Evolutionary conservation across 2,888 invertebrate genomes (phyloP), one percentile per base, ranked within the genome.

Genomic region (Psococerastis gibbosa): DNA sequence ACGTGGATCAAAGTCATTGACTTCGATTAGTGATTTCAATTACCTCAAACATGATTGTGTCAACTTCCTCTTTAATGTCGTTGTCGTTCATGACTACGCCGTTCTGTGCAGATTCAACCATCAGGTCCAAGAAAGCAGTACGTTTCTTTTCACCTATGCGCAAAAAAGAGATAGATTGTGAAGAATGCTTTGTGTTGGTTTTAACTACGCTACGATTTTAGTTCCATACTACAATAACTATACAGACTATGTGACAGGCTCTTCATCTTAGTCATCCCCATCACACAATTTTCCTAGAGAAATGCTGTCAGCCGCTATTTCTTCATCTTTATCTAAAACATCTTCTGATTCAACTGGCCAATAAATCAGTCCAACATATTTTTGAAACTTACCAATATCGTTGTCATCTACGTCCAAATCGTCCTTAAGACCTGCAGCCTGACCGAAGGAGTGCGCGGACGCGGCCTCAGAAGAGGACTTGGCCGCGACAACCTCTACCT

Each of bases 41-140:
- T 57, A 73, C 83, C 73, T 91, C 80, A 57, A 84, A 84, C 84
- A 85, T 85, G 45, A 85, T 84, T 0, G 83, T 84, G 54, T 83
- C 80, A 1, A 83, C 83, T 66, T 85, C 82, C 58, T 85, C 82
- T 59, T 81, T 82, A 49, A 85, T 82, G 62, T 85, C 83, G 50
- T 73, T 70, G 49, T 84, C 83, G 35, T 70, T 76, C 48, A 84
- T 73, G 35, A 70, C 73, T 43, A 67, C 73, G 9, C 79, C 78
- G 52, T 77, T 81, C 56, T 82, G 78, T 41, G 83, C 76, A 46
- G 83, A 78, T 61, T 87, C 84, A 34, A 92, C 71, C 67, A 92
- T 71, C 47, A 91, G 67, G 60, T 94, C 92, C 49, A 92, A 70
- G 63, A 92, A 84, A 1, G 91, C 87, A 51, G 84, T 65, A 41